Base-by-base conservation (phyloP, 2,113 vertebrate genomes). In the Forbesichthys papilliferus region DNA sequence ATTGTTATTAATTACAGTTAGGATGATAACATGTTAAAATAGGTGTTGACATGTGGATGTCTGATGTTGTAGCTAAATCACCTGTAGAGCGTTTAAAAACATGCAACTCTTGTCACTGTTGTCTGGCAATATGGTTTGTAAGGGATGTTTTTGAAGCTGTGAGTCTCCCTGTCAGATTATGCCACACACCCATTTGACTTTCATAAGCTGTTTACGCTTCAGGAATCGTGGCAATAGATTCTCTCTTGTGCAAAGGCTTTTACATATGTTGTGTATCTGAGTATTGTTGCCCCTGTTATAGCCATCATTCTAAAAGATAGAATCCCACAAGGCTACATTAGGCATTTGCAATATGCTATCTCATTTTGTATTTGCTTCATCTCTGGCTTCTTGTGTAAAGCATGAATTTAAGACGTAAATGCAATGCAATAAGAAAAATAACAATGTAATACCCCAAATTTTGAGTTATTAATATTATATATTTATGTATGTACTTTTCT, bases 161-260 rank as follows among this genome's bases (percentile, higher is more conserved):
- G 86, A 86, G 87, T 89, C 81, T 64, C 82, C 86, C 71, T 92
- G 90, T 93, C 92, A 92, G 90, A 94, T 92, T 93, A 93, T 93
- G 89, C 92, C 90, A 92, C 91, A 92, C 78, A 91, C 91, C 89
- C 86, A 92, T 93, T 93, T 93, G 92, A 94, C 92, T 92, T 94
- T 94, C 93, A 93, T 91, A 92, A 91, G 88, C 89, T 93, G 91
- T 91, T 91, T 93, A 92, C 89, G 89, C 90, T 91, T 92, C 90
- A 92, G 88, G 91, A 92, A 91, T 89, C 88, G 89, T 87, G 81
- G 75, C 89, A 80, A 87, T 83, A 88, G 91, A 82, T 90, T 84
- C 89, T 90, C 88, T 91, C 90, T 84, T 84, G 89, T 90, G 88
- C 84, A 82, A 85, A 87, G 89, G 82, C 86, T 87, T 91, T 92